These are phyloP conservation scores for Salvelinus sp. DNA, from an alignment of 2,113 vertebrate species.

Conservation along the genomic window DNA sequence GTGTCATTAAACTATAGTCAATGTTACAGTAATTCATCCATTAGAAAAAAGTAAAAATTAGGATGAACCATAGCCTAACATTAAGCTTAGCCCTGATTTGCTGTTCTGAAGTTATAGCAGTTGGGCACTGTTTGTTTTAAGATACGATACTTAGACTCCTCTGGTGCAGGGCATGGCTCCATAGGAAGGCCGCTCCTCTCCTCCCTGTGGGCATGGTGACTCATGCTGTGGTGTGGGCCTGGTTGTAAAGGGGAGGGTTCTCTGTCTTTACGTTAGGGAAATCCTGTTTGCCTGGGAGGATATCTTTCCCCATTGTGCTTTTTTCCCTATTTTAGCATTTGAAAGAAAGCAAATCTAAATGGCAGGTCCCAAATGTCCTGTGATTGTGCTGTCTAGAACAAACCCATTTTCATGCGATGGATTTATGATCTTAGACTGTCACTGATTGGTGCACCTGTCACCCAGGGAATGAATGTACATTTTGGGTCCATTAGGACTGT, in stretches of 20 bases:
- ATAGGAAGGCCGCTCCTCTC: conserved; percentile 14
- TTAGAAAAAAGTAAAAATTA: too few species aligned
- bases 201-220: conserved; percentile 27
- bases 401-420: background rate
- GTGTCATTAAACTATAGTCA: too few species aligned
- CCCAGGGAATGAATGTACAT: background rate
- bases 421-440: background rate
- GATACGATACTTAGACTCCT: too few species aligned
- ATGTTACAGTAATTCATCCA: too few species aligned
- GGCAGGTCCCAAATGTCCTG: conserved; percentile 26
- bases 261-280: conserved; percentile 22
- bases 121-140: too few species aligned
- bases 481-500: too few species aligned
- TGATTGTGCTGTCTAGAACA: conserved; percentile 8
- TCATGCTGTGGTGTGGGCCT: conserved; percentile 26
- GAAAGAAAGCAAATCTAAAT: conserved; percentile 8
- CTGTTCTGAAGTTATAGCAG: too few species aligned
- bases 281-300: conserved; percentile 31
- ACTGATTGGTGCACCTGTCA: background rate
- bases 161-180: conserved; percentile 1
- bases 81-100: too few species aligned
- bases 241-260: background rate
- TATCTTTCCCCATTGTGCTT: conserved; percentile 24
- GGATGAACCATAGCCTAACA: too few species aligned
- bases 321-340: conserved; percentile 2